Evolutionary conservation across 2,113 vertebrate genomes (phyloP), one percentile per base, ranked within the genome.

Genomic region (Indicator maculatus): DNA sequence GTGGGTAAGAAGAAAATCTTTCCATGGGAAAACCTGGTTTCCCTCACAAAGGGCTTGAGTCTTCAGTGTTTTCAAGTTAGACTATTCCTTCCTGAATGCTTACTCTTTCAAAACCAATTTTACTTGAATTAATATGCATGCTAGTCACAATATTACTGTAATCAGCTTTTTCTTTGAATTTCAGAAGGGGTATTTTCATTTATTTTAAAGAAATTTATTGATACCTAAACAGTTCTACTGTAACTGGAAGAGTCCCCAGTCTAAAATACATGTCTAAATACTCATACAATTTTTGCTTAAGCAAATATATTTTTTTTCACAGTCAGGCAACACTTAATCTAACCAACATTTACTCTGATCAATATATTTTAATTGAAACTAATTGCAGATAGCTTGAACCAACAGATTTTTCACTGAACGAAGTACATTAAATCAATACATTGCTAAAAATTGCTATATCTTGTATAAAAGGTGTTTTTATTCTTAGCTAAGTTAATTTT

Each of bases 281-380:
- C 60, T 79, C 64, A 86, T 53, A 84, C 16, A 86, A 72, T 92
- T 96, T 97, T 96, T 96, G 83, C 88, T 96, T 93, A 93, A 96
- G 82, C 55, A 93, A 97, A 96, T 96, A 81, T 56, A 96, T 88
- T 79, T 90, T 88, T 79, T 89, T 83, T 75, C 79, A 91, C 56
- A 95, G 90, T 91, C 96, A 97, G 65, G 95, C 89, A 96, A 95
- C 96, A 96, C 95, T 97, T 97, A 96, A 97, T 91, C 94, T 96
- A 97, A 96, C 96, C 89, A 95, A 97, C 92, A 89, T 96, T 97
- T 97, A 95, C 94, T 89, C 74, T 96, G 96, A 97, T 98, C 97
- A 44, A 98, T 98, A 96, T 86, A 95, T 98, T 98, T 98, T 98
- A 98, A 98, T 98, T 97, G 97, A 97, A 98, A 96, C 92, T 97